Evolutionary conservation across 2,888 invertebrate species (phyloP).

Genomic region (Zaprionus bogoriensis): DNA sequence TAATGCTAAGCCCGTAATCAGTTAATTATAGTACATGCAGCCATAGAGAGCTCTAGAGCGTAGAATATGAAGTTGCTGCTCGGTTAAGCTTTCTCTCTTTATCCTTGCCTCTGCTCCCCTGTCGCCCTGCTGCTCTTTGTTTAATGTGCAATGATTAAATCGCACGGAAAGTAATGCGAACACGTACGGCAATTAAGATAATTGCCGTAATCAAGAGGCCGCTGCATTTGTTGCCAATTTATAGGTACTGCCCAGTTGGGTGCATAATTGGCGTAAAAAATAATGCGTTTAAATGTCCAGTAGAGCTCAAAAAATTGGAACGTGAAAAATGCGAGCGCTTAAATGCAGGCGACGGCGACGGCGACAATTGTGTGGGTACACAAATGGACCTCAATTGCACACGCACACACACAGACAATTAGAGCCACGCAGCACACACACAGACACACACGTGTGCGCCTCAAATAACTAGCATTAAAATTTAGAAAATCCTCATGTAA

Average conservation of each 20-base stretch:
- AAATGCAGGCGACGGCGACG: constrained; percentile 41
- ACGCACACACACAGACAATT: constrained; percentile 6
- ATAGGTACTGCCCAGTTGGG: constrained; percentile 45
- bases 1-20: background rate
- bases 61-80: constrained; percentile 2
- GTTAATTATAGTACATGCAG: background rate
- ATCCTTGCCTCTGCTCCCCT: background rate
- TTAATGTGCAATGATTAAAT: constrained; percentile 48
- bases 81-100: background rate
- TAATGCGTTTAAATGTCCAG: constrained; percentile 67
- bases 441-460: constrained; percentile 4
- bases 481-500: constrained; percentile 73
- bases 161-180: constrained; percentile 32
- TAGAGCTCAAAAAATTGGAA: constrained; percentile 41
- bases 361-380: constrained; percentile 44
- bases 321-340: constrained; percentile 67
- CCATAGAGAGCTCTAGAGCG: constrained; percentile 15
- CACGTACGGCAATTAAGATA: constrained; percentile 72
- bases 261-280: constrained; percentile 70
- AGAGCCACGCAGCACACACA: background rate
- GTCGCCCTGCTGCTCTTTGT: background rate
- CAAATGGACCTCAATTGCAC: constrained; percentile 67
- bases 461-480: constrained; percentile 71
- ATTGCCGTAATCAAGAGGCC: constrained; percentile 63
- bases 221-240: constrained; percentile 68